Base-by-base conservation (phyloP, 2,888 invertebrate species). In the Drosophila ustulata region DNA sequence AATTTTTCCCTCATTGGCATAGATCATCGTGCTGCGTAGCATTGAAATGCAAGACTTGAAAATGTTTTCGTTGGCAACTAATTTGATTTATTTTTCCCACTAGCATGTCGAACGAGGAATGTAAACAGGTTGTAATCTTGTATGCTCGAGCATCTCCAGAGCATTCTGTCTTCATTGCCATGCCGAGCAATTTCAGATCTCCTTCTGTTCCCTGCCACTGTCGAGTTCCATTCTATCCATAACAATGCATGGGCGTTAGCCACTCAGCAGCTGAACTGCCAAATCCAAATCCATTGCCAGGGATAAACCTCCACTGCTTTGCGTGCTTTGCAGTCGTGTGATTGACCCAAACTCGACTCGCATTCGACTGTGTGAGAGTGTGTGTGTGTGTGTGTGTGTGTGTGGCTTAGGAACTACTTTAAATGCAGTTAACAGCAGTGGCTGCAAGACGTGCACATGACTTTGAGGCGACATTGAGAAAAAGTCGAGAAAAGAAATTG, bases 381-480 rank as follows among this genome's bases (percentile, higher is more conserved):
- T 32, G 32, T 32, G 32, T 32, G 32, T 8, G 8, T 32, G 32
- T 32, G 32, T 32, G 32, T 9, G 9, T 58, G 67, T 61, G 67
- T 75, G 75, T 32, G 47, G 57, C 34, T 47, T 76, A 50, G 43
- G 58, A 77, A 65, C 82, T 79, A 79, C 83, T 88, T 88, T 86
- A 86, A 88, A 83, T 84, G 84, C 88, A 83, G 82, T 75, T 70
- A 71, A 66, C 78, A 64, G 79, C 65, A 67, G 62, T 65, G 41
- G 64, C 66, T 67, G 59, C 50, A 49, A 52, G 72, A 76, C 76
- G 80, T 76, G 86, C 74, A 88, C 80, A 84, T 84, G 83, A 85
- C 83, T 85, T 84, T 84, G 88, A 82, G 88, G 86, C 83, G 88
- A 83, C 88, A 82, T 88, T 83, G 69, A 34, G 45, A 71, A 58